A percentile compares a stretch with the other conserved stretches of the same genome.
Conservation (phyloP, 2,797 vertebrate genomes). For the Masticophis lateralis region DNA sequence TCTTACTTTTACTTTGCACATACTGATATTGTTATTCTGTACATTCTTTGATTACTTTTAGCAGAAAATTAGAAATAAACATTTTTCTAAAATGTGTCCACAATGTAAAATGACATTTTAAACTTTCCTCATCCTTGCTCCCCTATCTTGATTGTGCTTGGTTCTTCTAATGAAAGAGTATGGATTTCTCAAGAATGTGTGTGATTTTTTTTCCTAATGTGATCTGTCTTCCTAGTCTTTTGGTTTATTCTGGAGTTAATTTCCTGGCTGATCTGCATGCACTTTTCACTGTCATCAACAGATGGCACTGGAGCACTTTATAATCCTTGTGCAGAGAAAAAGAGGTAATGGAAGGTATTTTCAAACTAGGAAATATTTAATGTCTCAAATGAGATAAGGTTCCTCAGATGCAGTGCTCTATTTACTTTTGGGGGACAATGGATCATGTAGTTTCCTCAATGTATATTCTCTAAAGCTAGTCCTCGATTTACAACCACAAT, state of each 20-base stretch:
- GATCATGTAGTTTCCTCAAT: background rate
- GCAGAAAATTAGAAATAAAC: background rate
- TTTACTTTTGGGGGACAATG: background rate
- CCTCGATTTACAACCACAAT: background rate
- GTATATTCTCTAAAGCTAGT: background rate
- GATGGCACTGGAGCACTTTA: conserved; percentile 12
- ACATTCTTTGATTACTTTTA: background rate
- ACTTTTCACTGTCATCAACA: conserved; percentile 2
- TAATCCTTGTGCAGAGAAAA: background rate
- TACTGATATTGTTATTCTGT: background rate
- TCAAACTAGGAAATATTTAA: background rate
- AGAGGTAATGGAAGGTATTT: background rate
- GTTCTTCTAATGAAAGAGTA: background rate
- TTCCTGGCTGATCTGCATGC: background rate
- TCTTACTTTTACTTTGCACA: background rate
- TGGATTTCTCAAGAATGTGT: background rate
- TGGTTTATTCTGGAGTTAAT: background rate
- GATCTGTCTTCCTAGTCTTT: background rate
- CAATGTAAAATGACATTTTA: background rate
- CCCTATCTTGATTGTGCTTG: background rate
- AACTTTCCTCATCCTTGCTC: background rate
- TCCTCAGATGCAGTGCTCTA: background rate
- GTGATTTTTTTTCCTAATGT: background rate
- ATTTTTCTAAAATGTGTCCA: background rate
- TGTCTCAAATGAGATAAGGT: background rate